Evolutionary conservation across 2,888 invertebrate species (phyloP), one percentile per base, ranked within the genome.

Genomic region (Ephialtes manifestator): DNA sequence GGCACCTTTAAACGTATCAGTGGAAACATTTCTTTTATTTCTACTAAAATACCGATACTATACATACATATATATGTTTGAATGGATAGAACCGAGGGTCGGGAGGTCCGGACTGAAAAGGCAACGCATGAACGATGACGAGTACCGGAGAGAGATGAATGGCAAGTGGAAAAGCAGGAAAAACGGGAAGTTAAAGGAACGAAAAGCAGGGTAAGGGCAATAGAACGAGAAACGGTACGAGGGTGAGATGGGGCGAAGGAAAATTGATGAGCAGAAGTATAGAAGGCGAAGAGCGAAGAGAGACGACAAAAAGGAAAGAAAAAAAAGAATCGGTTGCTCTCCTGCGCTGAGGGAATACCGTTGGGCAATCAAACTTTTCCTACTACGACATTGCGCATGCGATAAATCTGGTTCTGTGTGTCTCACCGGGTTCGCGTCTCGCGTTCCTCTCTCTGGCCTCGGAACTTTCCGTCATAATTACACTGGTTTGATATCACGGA

Each of bases 311-410:
- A 24, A 18, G 15, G 53, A 48, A 67, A 77, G 67, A 77, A 71
- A 53, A 63, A 53, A 77, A 81, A 77, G 81, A 70, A 81, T 46
- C 63, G 51, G 46, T 48, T 74, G 46, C 24, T 60, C 81, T 72
- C 48, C 70, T 46, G 46, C 60, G n/a, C 20, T 11, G 11, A 39
- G 58, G 48, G 74, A 63, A 78, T 78, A 84, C 81, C 77, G 78
- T 78, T 74, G 74, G 84, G 81, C 84, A 81, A 81, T 84, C 81
- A 84, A 84, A 84, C 81, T 81, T 84, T 84, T 81, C 60, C 81
- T 55, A 68, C 63, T 46, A 11, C 81, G 71, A 80, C 86, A 83
- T 85, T 83, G 20, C 58, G 31, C 70, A 60, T 46, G 78, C 78
- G 78, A 84, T 81, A 84, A 81, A 84, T 84, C 84, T 81, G 53